These are phyloP conservation scores for Chrysolina oricalcia DNA, from an alignment of 2,888 invertebrate species.

Conservation along the genomic window DNA sequence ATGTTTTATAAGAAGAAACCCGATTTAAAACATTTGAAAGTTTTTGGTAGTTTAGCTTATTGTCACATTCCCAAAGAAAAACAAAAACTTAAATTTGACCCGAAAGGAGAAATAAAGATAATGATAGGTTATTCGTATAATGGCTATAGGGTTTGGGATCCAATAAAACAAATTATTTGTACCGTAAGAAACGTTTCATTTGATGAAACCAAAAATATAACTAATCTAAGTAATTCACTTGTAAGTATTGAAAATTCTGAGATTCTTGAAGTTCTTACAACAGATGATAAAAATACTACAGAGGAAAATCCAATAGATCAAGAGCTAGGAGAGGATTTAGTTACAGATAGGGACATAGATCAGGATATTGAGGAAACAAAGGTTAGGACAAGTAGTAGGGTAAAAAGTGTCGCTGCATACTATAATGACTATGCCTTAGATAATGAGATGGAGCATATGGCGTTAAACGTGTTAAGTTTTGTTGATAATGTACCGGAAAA, in stretches of 20 bases:
- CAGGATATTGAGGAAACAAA: constrained; percentile 26
- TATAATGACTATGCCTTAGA: constrained; percentile 21
- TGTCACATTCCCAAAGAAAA: constrained; percentile 46
- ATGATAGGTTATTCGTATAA: constrained; percentile 50
- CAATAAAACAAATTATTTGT: constrained; percentile 57
- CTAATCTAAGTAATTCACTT: constrained; percentile 20
- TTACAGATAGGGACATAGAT: constrained; percentile 17
- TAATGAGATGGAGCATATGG: constrained; percentile 28
- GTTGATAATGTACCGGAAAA: constrained; percentile 19
- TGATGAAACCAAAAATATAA: constrained; percentile 48
- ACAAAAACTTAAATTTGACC: constrained; percentile 34
- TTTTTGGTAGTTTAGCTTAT: constrained; percentile 36
- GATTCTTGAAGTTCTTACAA: constrained; percentile 9
- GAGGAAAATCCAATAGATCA: constrained; percentile 26
- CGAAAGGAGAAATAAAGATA: constrained; percentile 34
- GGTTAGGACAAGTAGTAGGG: constrained; percentile 29
- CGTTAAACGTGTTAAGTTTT: constrained; percentile 22
- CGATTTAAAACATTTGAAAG: constrained; percentile 30
- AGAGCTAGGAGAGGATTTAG: constrained; percentile 31
- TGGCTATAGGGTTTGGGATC: constrained; percentile 62
- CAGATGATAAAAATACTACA: constrained; percentile 28
- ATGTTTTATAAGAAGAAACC: constrained; percentile 30
- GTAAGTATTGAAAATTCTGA: constrained; percentile 12
- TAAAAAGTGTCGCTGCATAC: constrained; percentile 9
- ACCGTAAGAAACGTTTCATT: constrained; percentile 41